phyloP scores from a whole-genome alignment of 1,140 invertebrate genomes.

The Caerostris extrusa region DNA sequence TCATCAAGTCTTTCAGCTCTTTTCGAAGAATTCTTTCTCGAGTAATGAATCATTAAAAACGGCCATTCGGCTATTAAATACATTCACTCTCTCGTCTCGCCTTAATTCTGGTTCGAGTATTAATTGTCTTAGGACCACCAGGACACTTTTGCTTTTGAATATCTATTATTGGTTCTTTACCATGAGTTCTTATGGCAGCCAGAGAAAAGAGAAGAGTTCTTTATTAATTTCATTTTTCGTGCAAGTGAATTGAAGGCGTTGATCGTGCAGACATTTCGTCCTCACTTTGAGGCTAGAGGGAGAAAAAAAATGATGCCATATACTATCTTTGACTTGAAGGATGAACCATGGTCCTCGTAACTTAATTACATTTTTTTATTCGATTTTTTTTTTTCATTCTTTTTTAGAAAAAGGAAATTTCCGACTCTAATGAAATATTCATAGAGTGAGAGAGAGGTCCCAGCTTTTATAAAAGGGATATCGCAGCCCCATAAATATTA shows the following conservation, averaged over 20 bases:
- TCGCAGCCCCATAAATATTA: conserved; percentile 45
- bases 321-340: not conserved
- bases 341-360: conserved; percentile 3
- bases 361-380: conserved; percentile 62
- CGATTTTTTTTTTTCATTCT: conserved; percentile 39
- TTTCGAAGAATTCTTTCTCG: not conserved
- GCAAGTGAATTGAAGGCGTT: too few species aligned
- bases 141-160: too few species aligned
- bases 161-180: too few species aligned
- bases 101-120: not conserved
- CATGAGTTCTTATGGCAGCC: too few species aligned
- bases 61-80: not conserved
- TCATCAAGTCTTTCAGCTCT: too few species aligned
- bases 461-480: conserved; percentile 5
- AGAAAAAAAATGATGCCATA: not conserved
- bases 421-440: conserved; percentile 57
- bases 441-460: not conserved
- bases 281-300: too few species aligned
- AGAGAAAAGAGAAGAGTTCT: too few species aligned
- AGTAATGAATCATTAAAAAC: not conserved
- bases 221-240: too few species aligned
- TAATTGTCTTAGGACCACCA: too few species aligned
- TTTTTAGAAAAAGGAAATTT: not conserved
- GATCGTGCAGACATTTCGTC: too few species aligned
- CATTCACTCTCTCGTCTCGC: not conserved